A percentile compares a stretch with the other conserved stretches of the same genome.
phyloP scores from a whole-genome alignment of 2,113 vertebrate species.

The Colius striatus region DNA sequence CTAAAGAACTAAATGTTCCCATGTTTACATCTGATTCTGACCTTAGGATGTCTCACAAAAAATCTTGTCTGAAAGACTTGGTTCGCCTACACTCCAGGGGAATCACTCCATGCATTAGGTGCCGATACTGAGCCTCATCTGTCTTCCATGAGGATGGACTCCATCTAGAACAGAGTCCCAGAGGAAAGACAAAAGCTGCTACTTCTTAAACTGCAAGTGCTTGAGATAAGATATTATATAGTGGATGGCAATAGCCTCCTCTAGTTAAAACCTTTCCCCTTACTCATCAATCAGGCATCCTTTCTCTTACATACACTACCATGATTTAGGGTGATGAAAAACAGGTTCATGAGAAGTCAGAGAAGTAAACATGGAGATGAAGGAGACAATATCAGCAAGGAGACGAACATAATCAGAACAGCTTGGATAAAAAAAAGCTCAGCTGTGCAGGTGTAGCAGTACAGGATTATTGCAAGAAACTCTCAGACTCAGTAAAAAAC shows the following conservation, averaged over 20 bases:
- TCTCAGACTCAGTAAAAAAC: neutral
- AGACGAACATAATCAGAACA: neutral
- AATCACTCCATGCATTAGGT: accelerated
- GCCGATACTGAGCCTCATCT: neutral
- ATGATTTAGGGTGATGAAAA: neutral
- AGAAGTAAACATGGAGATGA: neutral
- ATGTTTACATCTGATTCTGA: neutral
- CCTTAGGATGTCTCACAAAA: neutral
- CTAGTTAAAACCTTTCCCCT: neutral
- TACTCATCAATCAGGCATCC: accelerated
- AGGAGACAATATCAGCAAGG: neutral
- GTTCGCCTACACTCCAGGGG: neutral
- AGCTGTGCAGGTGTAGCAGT: accelerated
- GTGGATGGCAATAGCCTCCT: accelerated
- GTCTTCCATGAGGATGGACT: neutral
- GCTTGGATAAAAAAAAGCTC: neutral
- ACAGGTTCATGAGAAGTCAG: neutral
- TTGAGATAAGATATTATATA: neutral
- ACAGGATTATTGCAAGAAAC: neutral
- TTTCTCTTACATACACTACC: neutral
- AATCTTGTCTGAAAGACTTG: neutral
- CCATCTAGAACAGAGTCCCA: neutral
- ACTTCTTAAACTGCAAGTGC: neutral
- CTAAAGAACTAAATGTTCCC: neutral
- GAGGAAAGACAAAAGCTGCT: neutral